Evolutionary conservation across 2,888 invertebrate species (phyloP), one percentile per base, ranked within the genome.

Genomic region (Epistrophella euchroma): DNA sequence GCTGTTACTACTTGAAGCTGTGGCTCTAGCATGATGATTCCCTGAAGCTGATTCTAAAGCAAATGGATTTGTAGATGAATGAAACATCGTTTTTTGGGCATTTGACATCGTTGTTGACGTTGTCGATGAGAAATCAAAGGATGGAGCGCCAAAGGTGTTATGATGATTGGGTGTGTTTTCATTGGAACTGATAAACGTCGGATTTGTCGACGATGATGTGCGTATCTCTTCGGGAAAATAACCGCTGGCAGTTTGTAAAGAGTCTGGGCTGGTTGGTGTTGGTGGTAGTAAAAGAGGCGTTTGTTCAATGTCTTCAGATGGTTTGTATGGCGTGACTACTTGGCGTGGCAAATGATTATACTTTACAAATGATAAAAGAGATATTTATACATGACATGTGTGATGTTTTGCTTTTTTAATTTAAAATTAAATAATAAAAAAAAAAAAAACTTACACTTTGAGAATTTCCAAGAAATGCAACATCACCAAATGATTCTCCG

Each of bases 401-500:
- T 60, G 35, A 52, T 40, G 50, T n/a, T 62, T 52, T 62, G 66
- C 64, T 32, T 52, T 13, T n/a, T 25, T 28, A 15, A 25, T 50
- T 0, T 28, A 17, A 28, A 55, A 52, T 2, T 13, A 43, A 45
- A 62, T 25, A 17, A 0, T 45, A 43, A 10, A 5, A 19, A 58
- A 45, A 28, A 13, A 70, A 88, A 40, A 11, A 72, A 88, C 89
- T 90, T 90, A 93, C 92, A 89, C 91, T 92, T 88, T 92, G 92
- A 3, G 92, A 90, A 83, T 91, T 92, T 58, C 92, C 92, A 19
- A 95, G 90, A 89, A 95, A 94, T 4, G 95, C 94, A 80, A 99
- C 95, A 92, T 99, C 98, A 2, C 99, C 99, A 92, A 99, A 99
- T 91, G 97, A 97, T 35, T 98, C 98, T 0, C 99, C 99, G 92